Evolutionary conservation across 1,140 invertebrate genomes (phyloP), one percentile per base, ranked within the genome.

Genomic region (Pararge aegeria): DNA sequence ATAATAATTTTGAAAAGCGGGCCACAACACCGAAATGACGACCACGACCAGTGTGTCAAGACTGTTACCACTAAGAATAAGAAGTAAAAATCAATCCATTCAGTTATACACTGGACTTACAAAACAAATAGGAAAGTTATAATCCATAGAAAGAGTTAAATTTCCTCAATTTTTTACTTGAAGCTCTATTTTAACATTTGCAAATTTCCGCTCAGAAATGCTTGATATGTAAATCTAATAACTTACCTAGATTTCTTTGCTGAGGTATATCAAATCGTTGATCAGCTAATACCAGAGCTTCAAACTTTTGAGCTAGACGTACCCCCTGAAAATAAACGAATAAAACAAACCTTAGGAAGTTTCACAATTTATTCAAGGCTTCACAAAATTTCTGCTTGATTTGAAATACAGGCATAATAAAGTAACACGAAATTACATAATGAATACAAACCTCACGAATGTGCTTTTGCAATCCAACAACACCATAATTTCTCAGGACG

Each of bases 191-290:
- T n/a, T n/a, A n/a, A n/a, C n/a, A n/a, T n/a, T n/a, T n/a, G n/a
- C n/a, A n/a, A n/a, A n/a, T n/a, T n/a, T 24, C 24, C 24, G 24
- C 24, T 24, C 24, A 2, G 24, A 24, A 24, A 24, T 5, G 34
- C 10, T 4, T 42, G 16, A 15, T 18, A 18, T 18, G 15, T 42
- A 30, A 34, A 21, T 6, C 30, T 52, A 64, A 66, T 50, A 68
- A 34, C 30, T 34, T n/a, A 86, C 93, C 93, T 58, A 99, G 92
- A 77, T 97, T 95, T 15, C 98, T 94, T 38, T 95, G 91, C 13
- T 96, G 96, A 0, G 98, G 94, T 42, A 99, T 93, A 84, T 99
- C 97, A 86, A 99, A 99, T 53, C 96, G 91, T 19, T 92, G 81
- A 83, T 99, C 97, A 5, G 93, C 93, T 49, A 93, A 75, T 0